Evolutionary conservation across 2,888 invertebrate genomes (phyloP).

Genomic region (Orchestes rusci): DNA sequence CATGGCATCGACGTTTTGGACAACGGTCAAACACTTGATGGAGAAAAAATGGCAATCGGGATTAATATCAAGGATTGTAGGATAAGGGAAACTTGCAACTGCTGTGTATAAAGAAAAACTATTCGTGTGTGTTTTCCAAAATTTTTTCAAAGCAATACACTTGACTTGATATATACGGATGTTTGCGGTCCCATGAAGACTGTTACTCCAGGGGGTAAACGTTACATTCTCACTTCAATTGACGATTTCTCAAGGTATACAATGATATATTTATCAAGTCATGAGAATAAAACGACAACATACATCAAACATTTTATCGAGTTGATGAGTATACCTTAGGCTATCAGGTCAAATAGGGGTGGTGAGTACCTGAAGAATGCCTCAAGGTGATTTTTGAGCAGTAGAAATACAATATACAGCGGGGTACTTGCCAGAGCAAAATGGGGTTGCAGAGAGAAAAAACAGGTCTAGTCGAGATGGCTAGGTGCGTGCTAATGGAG

Average conservation of each 20-base stretch:
- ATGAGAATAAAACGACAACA: constrained; percentile 1
- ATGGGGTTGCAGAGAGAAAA: constrained; percentile 5
- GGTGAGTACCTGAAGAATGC: constrained; percentile 12
- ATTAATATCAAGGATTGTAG: constrained; percentile 4
- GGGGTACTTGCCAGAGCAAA: constrained; percentile 10
- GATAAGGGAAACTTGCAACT: constrained; percentile 1
- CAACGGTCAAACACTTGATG: neutral
- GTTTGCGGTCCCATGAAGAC: constrained; percentile 6
- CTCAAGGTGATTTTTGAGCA: constrained; percentile 12
- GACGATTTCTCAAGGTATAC: constrained; percentile 3
- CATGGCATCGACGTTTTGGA: neutral
- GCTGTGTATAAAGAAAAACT: constrained; percentile 2
- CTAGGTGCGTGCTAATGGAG: neutral
- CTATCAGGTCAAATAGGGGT: constrained; percentile 11
- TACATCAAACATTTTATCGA: constrained; percentile 7
- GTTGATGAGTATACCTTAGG: constrained; percentile 6
- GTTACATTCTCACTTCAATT: neutral
- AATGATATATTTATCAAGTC: constrained; percentile 3
- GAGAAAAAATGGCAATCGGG: constrained; percentile 2
- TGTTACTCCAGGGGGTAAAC: constrained; percentile 7
- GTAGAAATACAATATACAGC: constrained; percentile 13
- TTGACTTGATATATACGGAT: constrained; percentile 7
- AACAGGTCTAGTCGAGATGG: constrained; percentile 4
- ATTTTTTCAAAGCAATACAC: constrained; percentile 7
- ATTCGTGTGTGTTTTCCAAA: constrained; percentile 5